These are phyloP conservation scores for Tapera naevia DNA, from an alignment of 2,797 vertebrate genomes.

Conservation along the genomic window DNA sequence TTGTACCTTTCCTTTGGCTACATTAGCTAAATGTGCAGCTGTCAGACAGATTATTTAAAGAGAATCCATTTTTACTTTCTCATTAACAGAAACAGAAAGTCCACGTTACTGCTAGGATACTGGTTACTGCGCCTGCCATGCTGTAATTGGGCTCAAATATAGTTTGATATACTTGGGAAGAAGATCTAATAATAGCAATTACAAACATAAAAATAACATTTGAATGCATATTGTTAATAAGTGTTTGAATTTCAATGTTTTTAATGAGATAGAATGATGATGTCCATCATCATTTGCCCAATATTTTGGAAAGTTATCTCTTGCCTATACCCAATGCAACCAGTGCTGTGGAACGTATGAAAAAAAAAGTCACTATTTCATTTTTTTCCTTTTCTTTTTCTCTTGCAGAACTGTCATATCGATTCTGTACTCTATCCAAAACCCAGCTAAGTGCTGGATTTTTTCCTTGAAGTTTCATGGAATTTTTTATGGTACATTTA, in stretches of 20 bases:
- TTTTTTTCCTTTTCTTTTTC: background rate
- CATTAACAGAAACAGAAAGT: background rate
- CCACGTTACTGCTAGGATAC: background rate
- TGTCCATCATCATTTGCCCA: no score
- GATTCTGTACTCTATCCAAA: background rate
- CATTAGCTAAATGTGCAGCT: background rate
- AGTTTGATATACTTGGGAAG: background rate
- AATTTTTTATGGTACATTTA: background rate
- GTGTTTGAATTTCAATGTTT: background rate
- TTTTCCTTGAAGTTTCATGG: background rate
- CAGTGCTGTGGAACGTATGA: background rate
- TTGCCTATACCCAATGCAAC: background rate
- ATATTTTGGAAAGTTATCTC: background rate
- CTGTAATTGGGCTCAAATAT: background rate
- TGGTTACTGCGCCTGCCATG: background rate
- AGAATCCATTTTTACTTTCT: background rate
- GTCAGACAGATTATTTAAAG: background rate
- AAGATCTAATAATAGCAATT: background rate
- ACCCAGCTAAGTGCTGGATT: background rate
- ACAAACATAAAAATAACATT: background rate
- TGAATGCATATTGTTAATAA: background rate
- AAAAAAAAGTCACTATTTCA: background rate
- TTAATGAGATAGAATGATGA: background rate
- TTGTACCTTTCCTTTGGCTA: background rate
- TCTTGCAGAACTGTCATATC: background rate